Percentiles rank a stretch among this genome's conserved stretches.
Evolutionary conservation across 2,797 vertebrate genomes (phyloP).

Genomic region (Darevskia mixta): DNA sequence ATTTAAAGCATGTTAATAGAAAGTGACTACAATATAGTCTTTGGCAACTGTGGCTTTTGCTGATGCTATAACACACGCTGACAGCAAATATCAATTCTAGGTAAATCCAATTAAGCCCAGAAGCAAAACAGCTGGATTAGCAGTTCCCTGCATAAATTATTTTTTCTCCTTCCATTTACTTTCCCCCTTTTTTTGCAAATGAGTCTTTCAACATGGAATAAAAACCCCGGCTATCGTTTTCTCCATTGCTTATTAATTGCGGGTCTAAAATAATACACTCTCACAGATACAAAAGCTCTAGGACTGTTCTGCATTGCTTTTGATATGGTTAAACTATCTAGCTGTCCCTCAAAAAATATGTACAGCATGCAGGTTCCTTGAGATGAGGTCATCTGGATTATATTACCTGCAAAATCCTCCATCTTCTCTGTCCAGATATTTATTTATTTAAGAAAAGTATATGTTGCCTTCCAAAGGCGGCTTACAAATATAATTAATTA

Average conservation of each 20-base stretch:
- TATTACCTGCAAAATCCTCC: slow-evolving; percentile 32
- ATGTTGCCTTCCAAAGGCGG: neutral
- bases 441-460: neutral
- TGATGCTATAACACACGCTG: slow-evolving; percentile 73
- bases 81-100: slow-evolving; percentile 77
- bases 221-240: slow-evolving; percentile 64
- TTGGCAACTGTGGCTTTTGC: slow-evolving; percentile 65
- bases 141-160: slow-evolving; percentile 76
- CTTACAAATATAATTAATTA: neutral
- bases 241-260: slow-evolving; percentile 68
- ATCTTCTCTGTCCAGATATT: neutral
- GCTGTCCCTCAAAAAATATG: neutral
- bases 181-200: slow-evolving; percentile 74
- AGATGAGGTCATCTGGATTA: slow-evolving; percentile 7
- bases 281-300: slow-evolving; percentile 46
- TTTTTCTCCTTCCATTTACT: slow-evolving; percentile 74
- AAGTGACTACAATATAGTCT: slow-evolving; percentile 67
- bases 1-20: slow-evolving; percentile 56
- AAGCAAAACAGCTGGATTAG: slow-evolving; percentile 80
- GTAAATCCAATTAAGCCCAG: slow-evolving; percentile 78
- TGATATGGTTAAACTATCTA: slow-evolving; percentile 26
- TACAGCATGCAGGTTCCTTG: neutral
- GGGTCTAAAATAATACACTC: slow-evolving; percentile 55
- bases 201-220: slow-evolving; percentile 69
- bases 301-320: slow-evolving; percentile 34